Conservation (phyloP, 2,797 vertebrate species). For the Chromobotia macracanthus region DNA sequence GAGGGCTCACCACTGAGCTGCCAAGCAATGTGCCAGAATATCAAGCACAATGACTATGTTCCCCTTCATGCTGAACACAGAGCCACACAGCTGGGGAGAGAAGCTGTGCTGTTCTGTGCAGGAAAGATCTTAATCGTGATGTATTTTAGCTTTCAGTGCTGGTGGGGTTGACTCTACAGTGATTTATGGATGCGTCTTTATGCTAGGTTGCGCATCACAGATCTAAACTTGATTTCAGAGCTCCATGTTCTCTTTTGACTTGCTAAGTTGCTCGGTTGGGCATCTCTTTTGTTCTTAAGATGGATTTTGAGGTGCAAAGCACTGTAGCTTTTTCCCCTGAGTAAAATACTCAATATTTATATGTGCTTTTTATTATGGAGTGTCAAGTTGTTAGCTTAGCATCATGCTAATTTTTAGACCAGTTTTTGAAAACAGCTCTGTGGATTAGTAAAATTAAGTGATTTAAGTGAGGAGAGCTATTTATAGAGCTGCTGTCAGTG, state of each 20-base stretch:
- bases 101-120: background rate
- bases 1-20: slow-evolving; percentile 34
- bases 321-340: too few relatives aligned
- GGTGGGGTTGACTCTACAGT: background rate
- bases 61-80: slow-evolving; percentile 4
- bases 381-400: too few relatives aligned
- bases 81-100: slow-evolving; percentile 4
- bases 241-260: background rate
- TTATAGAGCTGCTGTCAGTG: too few relatives aligned
- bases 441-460: too few relatives aligned
- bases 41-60: slow-evolving; percentile 37
- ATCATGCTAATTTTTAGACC: too few relatives aligned
- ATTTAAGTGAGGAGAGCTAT: too few relatives aligned
- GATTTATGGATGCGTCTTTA: slow-evolving; percentile 15
- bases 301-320: background rate
- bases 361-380: too few relatives aligned
- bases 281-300: slow-evolving; percentile 1
- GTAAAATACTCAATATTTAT: background rate
- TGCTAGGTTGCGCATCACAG: slow-evolving; percentile 16
- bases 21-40: slow-evolving; percentile 41
- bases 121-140: slow-evolving; percentile 8
- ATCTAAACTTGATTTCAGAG: background rate
- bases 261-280: background rate
- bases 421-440: too few relatives aligned
- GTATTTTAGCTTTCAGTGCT: slow-evolving; percentile 29